Base-by-base conservation (phyloP, 1,140 invertebrate species). In the Lordiphosa stackelbergi region DNA sequence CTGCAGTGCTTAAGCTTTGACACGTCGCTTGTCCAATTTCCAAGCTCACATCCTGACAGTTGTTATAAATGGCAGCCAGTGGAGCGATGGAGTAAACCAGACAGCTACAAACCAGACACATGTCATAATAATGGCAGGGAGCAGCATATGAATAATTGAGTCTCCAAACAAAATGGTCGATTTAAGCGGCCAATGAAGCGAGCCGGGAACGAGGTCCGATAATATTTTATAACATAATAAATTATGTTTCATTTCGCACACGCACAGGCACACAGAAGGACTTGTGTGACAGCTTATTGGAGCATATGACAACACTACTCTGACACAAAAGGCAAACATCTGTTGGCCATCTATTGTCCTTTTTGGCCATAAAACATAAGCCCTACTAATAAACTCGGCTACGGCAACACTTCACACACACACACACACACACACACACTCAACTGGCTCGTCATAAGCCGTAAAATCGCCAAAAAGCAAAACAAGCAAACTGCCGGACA, bases 211-310 rank as follows among this genome's bases (percentile, higher is more conserved):
- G 52, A 57, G 60, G 59, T 37, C 75, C 68, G 77, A 81, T 83
- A 81, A 83, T 81, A 77, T 83, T 83, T 75, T 81, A 81, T 81
- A 81, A 81, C 77, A 81, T 81, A 81, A 81, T 81, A 81, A 81
- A 81, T 81, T 83, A 81, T 83, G 72, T 83, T 77, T 63, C 77
- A 73, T 68, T 63, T 47, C 47, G 45, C 34, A 53, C 12, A 24
- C 31, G 13, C 35, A 13, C 10, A 48, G 4, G 52, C 16, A 19
- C 13, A 19, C 46, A 22, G 19, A 16, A 55, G 43, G 8, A 37
- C 35, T 46, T 62, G 60, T 83, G 73, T 81, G 77, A 83, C 72
- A 81, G 77, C 72, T 81, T 83, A 83, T 83, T 81, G 57, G 72
- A 77, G 72, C 77, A 83, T 81, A 81, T 81, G 77, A 81, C 77